These are phyloP conservation scores for Catostomus latipinnis DNA, from an alignment of 2,797 vertebrate species.

Conservation along the genomic window DNA sequence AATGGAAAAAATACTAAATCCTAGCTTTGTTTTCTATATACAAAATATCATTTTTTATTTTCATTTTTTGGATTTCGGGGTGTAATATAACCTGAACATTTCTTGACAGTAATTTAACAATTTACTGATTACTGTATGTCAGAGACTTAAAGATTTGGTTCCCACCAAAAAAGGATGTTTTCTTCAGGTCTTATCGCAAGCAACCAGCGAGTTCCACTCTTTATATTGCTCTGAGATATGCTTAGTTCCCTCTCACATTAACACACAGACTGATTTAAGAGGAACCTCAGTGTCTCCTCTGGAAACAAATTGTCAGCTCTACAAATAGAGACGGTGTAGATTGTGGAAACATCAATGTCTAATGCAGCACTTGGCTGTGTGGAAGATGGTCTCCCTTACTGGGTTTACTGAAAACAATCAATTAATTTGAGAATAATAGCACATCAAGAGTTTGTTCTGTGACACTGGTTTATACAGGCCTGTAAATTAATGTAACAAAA, in stretches of 20 bases:
- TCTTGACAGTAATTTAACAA: not conserved
- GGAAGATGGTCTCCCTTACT: not conserved
- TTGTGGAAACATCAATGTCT: constrained; percentile 16
- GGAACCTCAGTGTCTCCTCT: constrained; percentile 5
- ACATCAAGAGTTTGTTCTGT: no score
- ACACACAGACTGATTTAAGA: not conserved
- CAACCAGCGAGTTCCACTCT: constrained; percentile 24
- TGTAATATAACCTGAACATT: no score
- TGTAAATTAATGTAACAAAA: not conserved
- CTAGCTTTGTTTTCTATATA: no score
- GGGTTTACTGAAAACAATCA: no score
- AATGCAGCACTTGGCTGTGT: not conserved
- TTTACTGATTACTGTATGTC: not conserved
- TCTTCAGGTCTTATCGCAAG: constrained; percentile 35
- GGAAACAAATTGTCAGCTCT: not conserved
- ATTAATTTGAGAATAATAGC: no score
- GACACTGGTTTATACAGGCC: not conserved
- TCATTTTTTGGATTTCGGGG: no score
- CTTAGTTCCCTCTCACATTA: constrained; percentile 2
- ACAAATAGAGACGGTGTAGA: not conserved
- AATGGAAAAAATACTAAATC: no score
- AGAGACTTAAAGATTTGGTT: constrained; percentile 12
- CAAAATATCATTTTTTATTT: no score
- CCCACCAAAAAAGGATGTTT: constrained; percentile 6
- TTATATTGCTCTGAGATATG: constrained; percentile 30